A percentile compares a stretch with the other conserved stretches of the same genome.
Evolutionary conservation across 2,113 vertebrate species (phyloP).

Genomic region (Rhadina sibilatrix): DNA sequence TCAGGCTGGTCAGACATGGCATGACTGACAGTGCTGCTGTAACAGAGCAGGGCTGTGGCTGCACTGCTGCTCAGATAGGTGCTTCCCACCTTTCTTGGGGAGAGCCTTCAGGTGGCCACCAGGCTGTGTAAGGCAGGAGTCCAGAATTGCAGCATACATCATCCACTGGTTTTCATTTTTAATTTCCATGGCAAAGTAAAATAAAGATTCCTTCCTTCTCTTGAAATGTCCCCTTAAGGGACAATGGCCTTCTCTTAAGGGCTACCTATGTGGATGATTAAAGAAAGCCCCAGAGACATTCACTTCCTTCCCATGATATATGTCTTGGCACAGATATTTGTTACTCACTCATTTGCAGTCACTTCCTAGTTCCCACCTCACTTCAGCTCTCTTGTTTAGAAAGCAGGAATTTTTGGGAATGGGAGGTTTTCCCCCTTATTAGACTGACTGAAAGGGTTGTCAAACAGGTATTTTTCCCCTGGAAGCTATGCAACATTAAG

Average conservation of each 20-base stretch:
- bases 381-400: not conserved
- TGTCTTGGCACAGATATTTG: not conserved
- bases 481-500: not conserved
- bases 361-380: not conserved
- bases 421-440: not conserved
- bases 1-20: not conserved
- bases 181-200: not conserved
- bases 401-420: not conserved
- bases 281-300: not conserved
- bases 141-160: not conserved
- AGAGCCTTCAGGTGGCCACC: not conserved
- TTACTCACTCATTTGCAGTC: not conserved
- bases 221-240: not conserved
- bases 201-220: not conserved
- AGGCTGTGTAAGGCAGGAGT: not conserved
- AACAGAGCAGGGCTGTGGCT: not conserved
- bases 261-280: not conserved
- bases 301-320: not conserved
- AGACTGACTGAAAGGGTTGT: not conserved
- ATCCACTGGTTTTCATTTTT: not conserved
- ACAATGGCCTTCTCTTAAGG: not conserved
- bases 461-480: not conserved
- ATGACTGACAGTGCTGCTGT: fast-evolving
- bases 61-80: not conserved
- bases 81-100: not conserved